Evolutionary conservation across 2,888 invertebrate genomes (phyloP), one percentile per base, ranked within the genome.

Genomic region (Candidula unifasciata): DNA sequence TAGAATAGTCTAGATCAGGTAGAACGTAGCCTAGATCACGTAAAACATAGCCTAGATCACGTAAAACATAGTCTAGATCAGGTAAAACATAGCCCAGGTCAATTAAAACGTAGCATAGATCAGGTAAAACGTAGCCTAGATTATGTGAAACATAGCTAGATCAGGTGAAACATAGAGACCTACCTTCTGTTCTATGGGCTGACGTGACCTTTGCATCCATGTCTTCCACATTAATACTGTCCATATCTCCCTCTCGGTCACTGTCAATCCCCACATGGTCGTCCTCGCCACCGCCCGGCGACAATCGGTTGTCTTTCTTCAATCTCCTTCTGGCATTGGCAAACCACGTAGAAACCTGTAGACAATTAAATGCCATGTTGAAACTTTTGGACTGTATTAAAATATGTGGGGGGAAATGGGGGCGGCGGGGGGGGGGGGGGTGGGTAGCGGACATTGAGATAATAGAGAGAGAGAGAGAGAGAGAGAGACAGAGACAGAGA

Each of bases 271-370:
- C 57, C 30, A 66, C 84, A 13, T 30, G 80, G 3, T 82, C 57
- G 6, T 69, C 80, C 10, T 78, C 74, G 3, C 83, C 77, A 3
- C 60, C 80, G 6, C 80, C 85, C 13, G 79, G 57, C 21, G 74
- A 69, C 71, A 87, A 79, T 6, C 85, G 71, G 82, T 84, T 87
- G 64, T 87, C 87, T 44, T 87, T 87, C 87, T 87, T 87, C 44
- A 87, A 71, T 33, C 87, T 78, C 27, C 87, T 78, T n/a, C 87
- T 81, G 18, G 87, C 87, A 37, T 87, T 87, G 54, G 87, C 87
- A 35, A 87, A 87, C 87, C 87, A 87, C n/a, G 87, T 87, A 64
- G 85, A 85, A 5, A 87, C 87, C 87, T 87, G 68, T 13, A 16
- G 69, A 13, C 54, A 8, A 54, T 13, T 54, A 54, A 54, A 54